phyloP scores from a whole-genome alignment of 2,113 vertebrate genomes.

The Pelodiscus sinensis region DNA sequence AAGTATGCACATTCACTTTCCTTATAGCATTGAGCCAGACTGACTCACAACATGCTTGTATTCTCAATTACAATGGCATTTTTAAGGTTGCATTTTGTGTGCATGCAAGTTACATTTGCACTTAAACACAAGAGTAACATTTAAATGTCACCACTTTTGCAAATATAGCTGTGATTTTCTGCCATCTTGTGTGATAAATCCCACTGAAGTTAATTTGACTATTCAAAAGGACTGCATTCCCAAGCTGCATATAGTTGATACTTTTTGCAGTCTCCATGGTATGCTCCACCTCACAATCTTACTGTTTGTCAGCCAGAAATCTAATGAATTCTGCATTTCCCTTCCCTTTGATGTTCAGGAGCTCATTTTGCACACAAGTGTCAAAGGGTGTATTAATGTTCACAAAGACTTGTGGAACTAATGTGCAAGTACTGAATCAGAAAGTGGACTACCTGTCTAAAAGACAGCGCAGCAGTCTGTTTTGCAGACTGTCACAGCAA shows the following conservation, averaged over 20 bases:
- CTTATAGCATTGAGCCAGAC: background rate
- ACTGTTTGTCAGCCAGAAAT: conserved; percentile 11
- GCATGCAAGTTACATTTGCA: background rate
- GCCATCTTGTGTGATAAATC: background rate
- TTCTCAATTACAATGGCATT: background rate
- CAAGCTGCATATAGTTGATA: conserved; percentile 8
- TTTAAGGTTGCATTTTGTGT: background rate
- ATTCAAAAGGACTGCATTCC: background rate
- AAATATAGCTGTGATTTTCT: conserved; percentile 10
- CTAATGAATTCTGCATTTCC: conserved; percentile 32
- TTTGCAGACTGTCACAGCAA: conserved; percentile 22
- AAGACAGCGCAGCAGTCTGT: conserved; percentile 36
- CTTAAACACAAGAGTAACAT: background rate
- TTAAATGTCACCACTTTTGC: background rate
- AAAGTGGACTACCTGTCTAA: conserved; percentile 12
- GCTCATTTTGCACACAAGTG: conserved; percentile 10
- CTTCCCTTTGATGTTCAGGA: conserved; percentile 23
- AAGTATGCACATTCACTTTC: background rate
- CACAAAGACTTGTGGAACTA: conserved; percentile 30
- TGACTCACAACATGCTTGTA: background rate
- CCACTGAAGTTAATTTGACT: conserved; percentile 11
- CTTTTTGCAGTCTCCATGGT: background rate
- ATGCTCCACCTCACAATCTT: background rate
- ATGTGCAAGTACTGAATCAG: conserved; percentile 20
- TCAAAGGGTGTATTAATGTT: background rate